Base-by-base conservation (phyloP, 2,888 invertebrate genomes). In the Dasysyrphus tricinctus region DNA sequence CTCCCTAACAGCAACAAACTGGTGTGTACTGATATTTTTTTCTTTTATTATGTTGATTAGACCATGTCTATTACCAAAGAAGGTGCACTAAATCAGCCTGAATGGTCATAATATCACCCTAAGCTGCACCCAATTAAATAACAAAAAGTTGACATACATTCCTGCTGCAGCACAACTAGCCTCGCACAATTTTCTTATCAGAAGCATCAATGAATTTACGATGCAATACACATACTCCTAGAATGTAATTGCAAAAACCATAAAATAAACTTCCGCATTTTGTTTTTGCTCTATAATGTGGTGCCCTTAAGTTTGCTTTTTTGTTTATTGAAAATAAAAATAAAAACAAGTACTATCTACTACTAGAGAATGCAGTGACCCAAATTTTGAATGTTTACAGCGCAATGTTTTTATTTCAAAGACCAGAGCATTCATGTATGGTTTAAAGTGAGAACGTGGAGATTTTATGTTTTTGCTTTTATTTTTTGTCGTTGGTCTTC, bases 121-220 rank as follows among this genome's bases (percentile, higher is more conserved):
- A 39, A 59, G 2, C 12, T 19, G 5, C 59, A 5, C 32, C 14
- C 29, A 44, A 63, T 0, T 29, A 7, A 4, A 24, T 63, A 29
- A 16, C n/a, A 24, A 39, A 2, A 39, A 6, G n/a, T 24, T 42
- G 24, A 61, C 44, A 63, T 9, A 44, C 44, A 63, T 19, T 24
- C 44, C 63, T 32, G 19, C 12, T 34, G 19, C 24, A 24, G 49
- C 11, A 24, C 24, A 63, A 44, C 32, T 34, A 34, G 39, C 24
- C 54, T 39, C 51, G 11, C 49, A 34, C 37, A 67, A 49, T 67
- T 49, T 49, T 19, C 49, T 37, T 67, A 69, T 54, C 54, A 39
- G 37, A 54, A 69, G 37, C 69, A 69, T 54, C 69, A 69, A 69
- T 69, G 67, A 69, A 51, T 69, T 51, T 69, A 69, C 49, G 16